Conservation (phyloP, 2,113 vertebrate species). For the Nannospalax galili region DNA sequence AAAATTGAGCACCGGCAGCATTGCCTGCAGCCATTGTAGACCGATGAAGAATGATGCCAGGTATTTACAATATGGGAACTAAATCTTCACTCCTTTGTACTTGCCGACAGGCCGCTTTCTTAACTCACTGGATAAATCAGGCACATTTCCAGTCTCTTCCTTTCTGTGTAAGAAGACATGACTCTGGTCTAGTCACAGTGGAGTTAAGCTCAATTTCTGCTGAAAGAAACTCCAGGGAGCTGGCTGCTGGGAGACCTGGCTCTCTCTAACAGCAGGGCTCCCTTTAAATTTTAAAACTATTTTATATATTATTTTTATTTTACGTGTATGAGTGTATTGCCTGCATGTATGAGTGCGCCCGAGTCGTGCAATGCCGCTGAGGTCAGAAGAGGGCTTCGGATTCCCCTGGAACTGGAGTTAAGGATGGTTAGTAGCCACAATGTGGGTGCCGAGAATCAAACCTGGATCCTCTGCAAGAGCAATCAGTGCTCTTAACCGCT, state of each 20-base stretch:
- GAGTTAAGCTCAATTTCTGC: background rate
- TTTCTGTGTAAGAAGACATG: constrained; percentile 34
- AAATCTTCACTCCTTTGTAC: constrained; percentile 22
- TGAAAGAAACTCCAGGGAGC: background rate
- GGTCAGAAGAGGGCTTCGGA: no score
- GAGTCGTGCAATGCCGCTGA: no score
- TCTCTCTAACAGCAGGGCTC: background rate
- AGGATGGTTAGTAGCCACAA: no score
- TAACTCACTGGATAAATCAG: constrained; percentile 4
- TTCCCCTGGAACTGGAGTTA: no score
- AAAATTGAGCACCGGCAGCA: constrained; percentile 14
- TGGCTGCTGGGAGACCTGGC: background rate
- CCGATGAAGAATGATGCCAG: background rate
- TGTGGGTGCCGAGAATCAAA: no score
- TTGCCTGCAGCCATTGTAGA: constrained; percentile 13
- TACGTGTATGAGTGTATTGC: no score
- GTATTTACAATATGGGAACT: constrained; percentile 16
- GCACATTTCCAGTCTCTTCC: background rate
- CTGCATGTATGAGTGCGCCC: no score
- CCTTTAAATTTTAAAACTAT: constrained; percentile 1
- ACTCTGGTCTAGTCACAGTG: background rate
- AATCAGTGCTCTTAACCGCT: no score
- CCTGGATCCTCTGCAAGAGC: no score
- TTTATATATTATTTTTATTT: no score
- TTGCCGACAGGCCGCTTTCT: constrained; percentile 20